Evolutionary conservation across 2,113 vertebrate genomes (phyloP), one percentile per base, ranked within the genome.

Genomic region (Poecile atricapillus): DNA sequence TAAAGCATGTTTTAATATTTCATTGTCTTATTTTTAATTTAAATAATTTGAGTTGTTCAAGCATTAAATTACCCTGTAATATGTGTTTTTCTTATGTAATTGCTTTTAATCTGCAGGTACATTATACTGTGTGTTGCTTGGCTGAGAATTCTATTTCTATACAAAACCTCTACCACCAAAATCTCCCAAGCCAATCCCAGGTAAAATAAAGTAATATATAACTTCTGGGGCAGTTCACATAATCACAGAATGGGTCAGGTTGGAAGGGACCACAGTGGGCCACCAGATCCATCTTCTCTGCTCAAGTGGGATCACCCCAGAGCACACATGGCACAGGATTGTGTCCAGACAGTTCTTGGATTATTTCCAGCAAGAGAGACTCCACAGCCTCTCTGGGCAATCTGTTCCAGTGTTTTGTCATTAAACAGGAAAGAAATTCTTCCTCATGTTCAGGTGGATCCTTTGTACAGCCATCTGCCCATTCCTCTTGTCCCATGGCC

Each of bases 51-150:
- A 81, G 46, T 55, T 83, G 83, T 69, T 73, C n/a, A 94, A 71
- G 20, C 35, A 89, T 84, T 84, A 84, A 87, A 95, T 93, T 82
- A 71, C 15, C n/a, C 44, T 82, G 22, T 35, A 70, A 71, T 78
- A 37, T 37, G 71, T 1, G 7, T 5, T 9, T 47, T 89, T 50
- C 37, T 70, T n/a, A 41, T 50, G 8, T 56, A 83, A 94, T 52
- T 78, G 43, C 31, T 53, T 89, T 76, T 78, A 82, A 83, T 73
- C 44, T 91, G 21, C 18, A 75, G 35, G n/a, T 62, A 19, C 35
- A 13, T 9, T 44, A 64, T 41, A 23, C 15, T 17, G 11, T 47
- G 22, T 24, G 7, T 56, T 65, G 21, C 25, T 23, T 93, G 58
- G 28, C 58, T 68, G 33, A 52, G 9, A 52, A 15, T 47, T 83